Base-by-base conservation (phyloP, 2,113 vertebrate genomes). In the Gila orcuttii region DNA sequence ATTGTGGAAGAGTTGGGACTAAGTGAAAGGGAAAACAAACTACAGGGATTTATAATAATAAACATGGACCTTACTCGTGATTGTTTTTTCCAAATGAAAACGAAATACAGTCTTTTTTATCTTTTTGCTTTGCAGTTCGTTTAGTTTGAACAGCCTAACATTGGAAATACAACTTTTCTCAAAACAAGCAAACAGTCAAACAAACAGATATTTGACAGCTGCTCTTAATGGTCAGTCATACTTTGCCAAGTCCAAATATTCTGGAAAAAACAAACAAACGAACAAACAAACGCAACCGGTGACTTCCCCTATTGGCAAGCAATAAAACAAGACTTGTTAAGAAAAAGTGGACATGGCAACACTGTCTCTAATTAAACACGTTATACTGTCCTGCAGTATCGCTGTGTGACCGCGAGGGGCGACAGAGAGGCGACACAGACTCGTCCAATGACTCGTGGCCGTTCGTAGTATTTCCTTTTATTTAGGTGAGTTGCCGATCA, bases 381-480 rank as follows among this genome's bases (percentile, higher is more conserved):
- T 59, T 83, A 4, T 19, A 9, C 81, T 3, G 50, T 50, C 50
- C 0, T 87, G 90, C 84, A 89, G 83, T 93, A 62, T 12, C 84
- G 0, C 9, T 1, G 0, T 0, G 17, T 9, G 79, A 1, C 88
- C 93, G 31, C 76, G 0, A 76, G 91, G 84, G 91, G 89, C 93
- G 76, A 86, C 84, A 90, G 25, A 84, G 88, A 85, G 81, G 12
- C 25, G 66, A n/a, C 25, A 47, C 31, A 25, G 66, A 47, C 79
- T 84, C 60, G 62, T 82, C 86, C 88, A 89, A 81, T 78, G 83
- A 88, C 86, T 89, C 87, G 84, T 88, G 85, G 88, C 82, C 83
- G 57, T 85, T 92, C 89, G 91, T 92, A 92, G 93, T 91, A 88
- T 86, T 87, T 90, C 88, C 87, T 90, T 90, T 89, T 86, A 88